Evolutionary conservation across 30 jellyfish, hydroid and myxozoan species (phyloP), one percentile per base, ranked within the genome.

Genomic region (Aurelia sp.): DNA sequence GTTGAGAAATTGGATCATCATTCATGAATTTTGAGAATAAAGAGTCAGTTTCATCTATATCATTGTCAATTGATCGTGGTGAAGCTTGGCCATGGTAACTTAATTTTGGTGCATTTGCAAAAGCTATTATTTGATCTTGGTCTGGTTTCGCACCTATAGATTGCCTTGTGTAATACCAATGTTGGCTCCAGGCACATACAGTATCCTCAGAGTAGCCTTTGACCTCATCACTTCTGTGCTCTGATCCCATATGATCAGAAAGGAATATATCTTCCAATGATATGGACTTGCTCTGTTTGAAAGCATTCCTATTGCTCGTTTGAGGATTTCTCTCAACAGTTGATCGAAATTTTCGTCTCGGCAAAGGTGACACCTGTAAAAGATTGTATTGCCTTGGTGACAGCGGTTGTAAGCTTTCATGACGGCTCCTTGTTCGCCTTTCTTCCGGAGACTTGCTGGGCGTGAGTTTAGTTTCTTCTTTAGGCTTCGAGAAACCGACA

Each of bases 111-210:
- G 33, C 6, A n/a, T 21, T 13, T 41, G 65, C 81, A 41, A 33
- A 33, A 30, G 81, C 81, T 27, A 22, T 70, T 70, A 44, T 58
- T 17, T 31, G 64, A 1, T 41, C 37, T 70, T 40, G 35, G 63
- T 27, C 21, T 30, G 62, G 35, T 22, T 13, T 70, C 4, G 81
- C 69, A 18, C 69, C 69, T 4, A 73, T 62, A 47, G 84, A 47
- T 51, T 41, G 16, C 33, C 71, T 48, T 41, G 71, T 51, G 33
- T 4, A 41, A 8, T 19, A 72, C 84, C 84, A 73, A 30, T 73
- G 84, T 16, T 30, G 84, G 52, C 84, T 73, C 84, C 84, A 73
- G n/a, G 81, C 37, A 4, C 33, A 4, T 59, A 0, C 69, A 59
- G 33, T 21, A n/a, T 59, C 16, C 12, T n/a, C 35, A 59, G 69